Evolutionary conservation across 2,113 vertebrate genomes (phyloP).

Genomic region (Thunnus maccoyii): DNA sequence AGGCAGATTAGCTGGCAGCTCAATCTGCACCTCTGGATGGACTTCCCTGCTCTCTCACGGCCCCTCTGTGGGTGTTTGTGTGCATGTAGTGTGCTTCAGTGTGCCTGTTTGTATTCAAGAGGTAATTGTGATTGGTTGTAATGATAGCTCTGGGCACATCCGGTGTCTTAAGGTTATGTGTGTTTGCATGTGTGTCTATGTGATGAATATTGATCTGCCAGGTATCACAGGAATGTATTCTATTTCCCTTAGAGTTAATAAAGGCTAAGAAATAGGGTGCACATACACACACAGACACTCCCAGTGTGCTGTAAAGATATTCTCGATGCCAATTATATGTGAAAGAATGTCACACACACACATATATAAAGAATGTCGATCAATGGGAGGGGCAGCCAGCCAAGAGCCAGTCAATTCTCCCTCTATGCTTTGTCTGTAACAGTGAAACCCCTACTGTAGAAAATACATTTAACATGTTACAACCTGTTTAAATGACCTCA

Average conservation of each 20-base stretch:
- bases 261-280: slow-evolving; percentile 26
- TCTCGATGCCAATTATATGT: slow-evolving; percentile 67
- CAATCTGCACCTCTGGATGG: slow-evolving; percentile 61
- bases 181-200: slow-evolving; percentile 4
- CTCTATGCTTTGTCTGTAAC: slow-evolving; percentile 18
- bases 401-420: slow-evolving; percentile 67
- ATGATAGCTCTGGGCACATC: slow-evolving; percentile 28
- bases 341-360: slow-evolving; percentile 61
- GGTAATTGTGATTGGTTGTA: slow-evolving; percentile 34
- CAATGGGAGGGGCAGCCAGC: slow-evolving; percentile 68
- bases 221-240: slow-evolving; percentile 16
- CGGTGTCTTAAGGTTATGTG: slow-evolving; percentile 5
- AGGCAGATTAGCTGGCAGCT: slow-evolving; percentile 75
- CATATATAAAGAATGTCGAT: slow-evolving; percentile 54
- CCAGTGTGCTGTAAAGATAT: slow-evolving; percentile 49
- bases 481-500: slow-evolving; percentile 29
- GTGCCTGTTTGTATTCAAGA: slow-evolving; percentile 21
- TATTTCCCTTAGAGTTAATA: slow-evolving; percentile 37
- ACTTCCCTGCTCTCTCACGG: slow-evolving; percentile 26
- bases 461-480: slow-evolving; percentile 49
- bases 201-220: slow-evolving; percentile 39
- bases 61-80: slow-evolving; percentile 15
- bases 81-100: slow-evolving; percentile 24
- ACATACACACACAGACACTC: slow-evolving; percentile 26
- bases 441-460: slow-evolving; percentile 8